These are phyloP conservation scores for Stichopus horrens DNA, from an alignment of 53 echinoderm and acorn worm genomes.

Conservation along the genomic window DNA sequence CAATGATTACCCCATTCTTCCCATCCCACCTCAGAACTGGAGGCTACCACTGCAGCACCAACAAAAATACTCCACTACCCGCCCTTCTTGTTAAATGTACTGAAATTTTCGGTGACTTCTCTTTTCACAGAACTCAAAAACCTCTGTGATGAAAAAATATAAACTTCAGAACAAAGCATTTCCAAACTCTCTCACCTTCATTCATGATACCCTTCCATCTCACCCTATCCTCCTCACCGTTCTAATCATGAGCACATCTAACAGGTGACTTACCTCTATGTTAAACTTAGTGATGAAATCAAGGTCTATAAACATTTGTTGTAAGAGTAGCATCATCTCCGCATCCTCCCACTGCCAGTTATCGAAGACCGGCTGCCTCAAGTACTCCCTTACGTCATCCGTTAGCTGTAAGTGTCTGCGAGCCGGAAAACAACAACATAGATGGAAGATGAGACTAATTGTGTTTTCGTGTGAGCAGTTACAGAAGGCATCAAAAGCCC, in stretches of 20 bases:
- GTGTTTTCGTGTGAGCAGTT: too few species aligned
- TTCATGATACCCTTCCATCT: not conserved
- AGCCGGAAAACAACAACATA: not conserved
- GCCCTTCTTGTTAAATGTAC: too few species aligned
- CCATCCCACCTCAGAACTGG: too few species aligned
- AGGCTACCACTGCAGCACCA: too few species aligned
- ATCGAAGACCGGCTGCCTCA: constrained; percentile 90
- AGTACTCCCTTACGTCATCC: constrained; percentile 89
- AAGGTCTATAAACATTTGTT: constrained; percentile 98
- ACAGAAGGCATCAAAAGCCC: too few species aligned
- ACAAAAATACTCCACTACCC: too few species aligned
- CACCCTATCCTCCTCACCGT: not conserved
- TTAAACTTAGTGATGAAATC: constrained; percentile 93
- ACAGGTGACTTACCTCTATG: constrained; percentile 74
- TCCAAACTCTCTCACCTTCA: not conserved
- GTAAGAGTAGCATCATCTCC: constrained; percentile 92
- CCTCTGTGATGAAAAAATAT: too few species aligned
- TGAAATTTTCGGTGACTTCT: too few species aligned
- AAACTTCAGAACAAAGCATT: too few species aligned
- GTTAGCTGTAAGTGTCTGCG: constrained; percentile 91
- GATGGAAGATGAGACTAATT: not conserved
- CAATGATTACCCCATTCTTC: too few species aligned
- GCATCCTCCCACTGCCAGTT: constrained; percentile 99
- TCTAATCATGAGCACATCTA: not conserved
- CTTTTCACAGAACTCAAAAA: too few species aligned